Evolutionary conservation across 1,140 invertebrate genomes (phyloP).

Genomic region (Brevipalpus yothersi): DNA sequence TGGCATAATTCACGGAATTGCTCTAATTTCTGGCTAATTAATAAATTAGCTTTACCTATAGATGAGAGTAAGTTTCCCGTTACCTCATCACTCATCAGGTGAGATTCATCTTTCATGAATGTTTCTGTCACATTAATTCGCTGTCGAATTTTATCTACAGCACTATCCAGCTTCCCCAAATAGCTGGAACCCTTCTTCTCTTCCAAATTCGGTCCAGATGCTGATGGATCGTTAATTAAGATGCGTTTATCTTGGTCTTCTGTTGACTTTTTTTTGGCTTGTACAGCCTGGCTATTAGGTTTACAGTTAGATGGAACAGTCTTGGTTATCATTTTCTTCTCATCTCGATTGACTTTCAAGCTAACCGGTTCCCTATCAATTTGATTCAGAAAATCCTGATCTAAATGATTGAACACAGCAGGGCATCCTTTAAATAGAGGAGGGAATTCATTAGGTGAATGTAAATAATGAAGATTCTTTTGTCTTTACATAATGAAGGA

Average conservation of each 20-base stretch:
- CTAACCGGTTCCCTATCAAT: background rate
- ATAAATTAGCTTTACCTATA: conserved; percentile 62
- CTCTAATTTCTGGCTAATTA: conserved; percentile 74
- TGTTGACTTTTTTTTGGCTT: too few relatives aligned
- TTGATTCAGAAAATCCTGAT: background rate
- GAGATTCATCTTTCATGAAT: conserved; percentile 43
- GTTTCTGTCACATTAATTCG: conserved; percentile 10
- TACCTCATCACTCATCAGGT: conserved; percentile 41
- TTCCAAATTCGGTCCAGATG: too few relatives aligned
- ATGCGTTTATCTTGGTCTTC: too few relatives aligned
- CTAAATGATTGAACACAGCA: background rate
- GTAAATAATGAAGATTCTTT: background rate
- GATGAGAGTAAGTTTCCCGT: conserved; percentile 58
- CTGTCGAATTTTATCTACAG: background rate
- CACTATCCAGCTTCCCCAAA: background rate
- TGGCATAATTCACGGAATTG: conserved; percentile 69
- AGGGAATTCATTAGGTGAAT: background rate
- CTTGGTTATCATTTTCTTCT: too few relatives aligned
- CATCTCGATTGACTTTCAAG: background rate
- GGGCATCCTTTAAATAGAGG: background rate
- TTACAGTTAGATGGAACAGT: too few relatives aligned
- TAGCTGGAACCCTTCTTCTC: background rate
- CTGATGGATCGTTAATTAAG: too few relatives aligned
- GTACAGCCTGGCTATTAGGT: too few relatives aligned
- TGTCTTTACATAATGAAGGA: background rate